Evolutionary conservation across 2,797 vertebrate genomes (phyloP).

Genomic region (Setipinna tenuifilis): DNA sequence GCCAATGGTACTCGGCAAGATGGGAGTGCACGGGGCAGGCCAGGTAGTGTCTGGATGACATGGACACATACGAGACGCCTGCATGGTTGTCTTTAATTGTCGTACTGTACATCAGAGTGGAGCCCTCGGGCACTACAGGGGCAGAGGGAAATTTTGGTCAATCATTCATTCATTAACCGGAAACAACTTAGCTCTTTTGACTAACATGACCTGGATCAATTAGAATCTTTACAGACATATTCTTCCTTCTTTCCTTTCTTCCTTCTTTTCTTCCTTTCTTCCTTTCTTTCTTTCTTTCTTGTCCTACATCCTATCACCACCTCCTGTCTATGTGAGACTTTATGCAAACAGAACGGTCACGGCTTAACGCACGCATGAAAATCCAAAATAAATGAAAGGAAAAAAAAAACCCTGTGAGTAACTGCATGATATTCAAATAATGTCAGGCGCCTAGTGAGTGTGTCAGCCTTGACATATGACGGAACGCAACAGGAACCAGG

Average conservation of each 20-base stretch:
- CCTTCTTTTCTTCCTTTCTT: too few species aligned
- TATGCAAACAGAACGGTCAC: too few species aligned
- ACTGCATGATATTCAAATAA: background rate
- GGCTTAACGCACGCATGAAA: too few species aligned
- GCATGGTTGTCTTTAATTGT: too few species aligned
- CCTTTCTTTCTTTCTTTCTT: too few species aligned
- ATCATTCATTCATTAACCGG: background rate
- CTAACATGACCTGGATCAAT: too few species aligned
- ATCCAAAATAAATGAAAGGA: background rate
- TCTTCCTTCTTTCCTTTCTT: too few species aligned
- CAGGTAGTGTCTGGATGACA: slow-evolving; percentile 57
- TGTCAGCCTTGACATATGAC: too few species aligned
- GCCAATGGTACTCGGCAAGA: slow-evolving; percentile 71
- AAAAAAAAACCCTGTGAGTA: background rate
- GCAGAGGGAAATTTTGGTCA: background rate
- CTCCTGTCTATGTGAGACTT: too few species aligned
- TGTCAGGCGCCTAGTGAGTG: background rate
- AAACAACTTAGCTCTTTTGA: too few species aligned
- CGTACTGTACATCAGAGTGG: background rate
- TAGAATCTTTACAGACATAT: too few species aligned
- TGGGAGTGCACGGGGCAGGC: slow-evolving; percentile 60
- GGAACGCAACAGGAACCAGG: background rate
- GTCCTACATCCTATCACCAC: too few species aligned
- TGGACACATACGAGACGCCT: background rate
- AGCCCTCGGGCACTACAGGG: background rate